Base-by-base conservation (phyloP, 2,888 invertebrate species). In the Leptothorax acervorum region DNA sequence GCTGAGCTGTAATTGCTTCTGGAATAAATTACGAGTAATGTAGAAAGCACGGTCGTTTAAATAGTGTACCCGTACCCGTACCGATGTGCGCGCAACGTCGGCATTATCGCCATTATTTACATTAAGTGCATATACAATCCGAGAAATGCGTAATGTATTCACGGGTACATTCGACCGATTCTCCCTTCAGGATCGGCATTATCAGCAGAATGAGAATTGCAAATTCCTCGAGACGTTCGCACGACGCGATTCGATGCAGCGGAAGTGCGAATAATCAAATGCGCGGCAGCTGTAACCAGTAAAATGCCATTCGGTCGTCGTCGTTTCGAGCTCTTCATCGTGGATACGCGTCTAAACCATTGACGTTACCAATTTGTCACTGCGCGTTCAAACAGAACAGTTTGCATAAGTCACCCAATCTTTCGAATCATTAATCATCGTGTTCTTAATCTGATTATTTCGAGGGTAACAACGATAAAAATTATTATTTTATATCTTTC, bases 11-110 rank as follows among this genome's bases (percentile, higher is more conserved):
- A 89, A 89, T 89, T 86, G 86, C 88, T 57, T 82, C 81, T 70
- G 74, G 90, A 88, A 89, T 89, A 86, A 89, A 89, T 89, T 89
- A 83, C 84, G 75, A 68, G 60, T 73, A 86, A 82, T 85, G 84
- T 81, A 82, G 90, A 86, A 88, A 89, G 85, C 79, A 73, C 62
- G 79, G 82, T 81, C 86, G 82, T 85, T 86, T 83, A 83, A 89
- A 89, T 89, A 82, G 83, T 83, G 57, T 85, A 70, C 70, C 65
- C 45, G 53, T 78, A 73, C 86, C 28, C 45, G 53, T 78, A 73
- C 86, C 28, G 73, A n/a, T 68, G 57, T 63, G 51, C 78, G 35
- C 23, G 68, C 65, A 18, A 51, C 35, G 76, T n/a, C 55, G 65
- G 65, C 51, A 45, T 45, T 65, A 68, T 65, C 51, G 71, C n/a